phyloP scores from a whole-genome alignment of 1,140 invertebrate species.

The Elymnias hypermnestra region DNA sequence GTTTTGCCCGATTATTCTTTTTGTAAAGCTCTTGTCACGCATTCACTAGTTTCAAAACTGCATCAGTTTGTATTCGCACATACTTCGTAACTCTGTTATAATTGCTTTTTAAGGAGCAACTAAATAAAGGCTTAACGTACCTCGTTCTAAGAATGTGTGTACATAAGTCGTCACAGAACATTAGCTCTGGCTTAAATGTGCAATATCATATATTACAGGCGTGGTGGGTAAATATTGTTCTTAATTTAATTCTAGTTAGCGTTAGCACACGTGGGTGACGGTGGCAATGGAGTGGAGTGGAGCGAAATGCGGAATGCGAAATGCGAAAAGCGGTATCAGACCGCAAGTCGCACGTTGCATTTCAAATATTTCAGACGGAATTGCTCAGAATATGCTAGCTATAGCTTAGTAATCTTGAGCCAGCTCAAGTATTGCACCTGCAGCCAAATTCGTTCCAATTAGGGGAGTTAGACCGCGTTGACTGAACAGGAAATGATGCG shows the following conservation, averaged over 20 bases:
- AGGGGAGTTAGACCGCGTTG: constrained; percentile 66
- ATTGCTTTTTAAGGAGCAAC: constrained; percentile 16
- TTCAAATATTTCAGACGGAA: constrained; percentile 66
- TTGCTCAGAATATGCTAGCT: constrained; percentile 57
- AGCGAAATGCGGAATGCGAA: too few relatives aligned
- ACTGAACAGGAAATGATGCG: constrained; percentile 72
- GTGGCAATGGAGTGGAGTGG: constrained; percentile 26
- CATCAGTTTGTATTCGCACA: too few relatives aligned
- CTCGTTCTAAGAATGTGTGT: constrained; percentile 47
- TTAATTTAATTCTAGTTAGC: constrained; percentile 74
- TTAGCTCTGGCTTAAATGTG: constrained; percentile 58
- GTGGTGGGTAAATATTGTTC: constrained; percentile 69
- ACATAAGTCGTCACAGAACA: constrained; percentile 59
- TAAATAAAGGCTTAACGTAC: constrained; percentile 12
- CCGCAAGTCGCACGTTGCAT: constrained; percentile 60
- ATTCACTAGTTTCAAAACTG: too few relatives aligned
- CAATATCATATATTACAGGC: constrained; percentile 66
- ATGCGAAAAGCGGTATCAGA: constrained; percentile 13
- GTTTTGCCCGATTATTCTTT: too few relatives aligned
- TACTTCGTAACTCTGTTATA: constrained; percentile 8
- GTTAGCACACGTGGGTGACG: constrained; percentile 47
- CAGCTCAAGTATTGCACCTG: constrained; percentile 70
- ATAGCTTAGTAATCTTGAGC: constrained; percentile 71
- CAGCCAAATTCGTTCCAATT: constrained; percentile 75
- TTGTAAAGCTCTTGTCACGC: too few relatives aligned